These are phyloP conservation scores for Telmatochromis brichardi DNA, from an alignment of 2,113 vertebrate species.

Conservation along the genomic window DNA sequence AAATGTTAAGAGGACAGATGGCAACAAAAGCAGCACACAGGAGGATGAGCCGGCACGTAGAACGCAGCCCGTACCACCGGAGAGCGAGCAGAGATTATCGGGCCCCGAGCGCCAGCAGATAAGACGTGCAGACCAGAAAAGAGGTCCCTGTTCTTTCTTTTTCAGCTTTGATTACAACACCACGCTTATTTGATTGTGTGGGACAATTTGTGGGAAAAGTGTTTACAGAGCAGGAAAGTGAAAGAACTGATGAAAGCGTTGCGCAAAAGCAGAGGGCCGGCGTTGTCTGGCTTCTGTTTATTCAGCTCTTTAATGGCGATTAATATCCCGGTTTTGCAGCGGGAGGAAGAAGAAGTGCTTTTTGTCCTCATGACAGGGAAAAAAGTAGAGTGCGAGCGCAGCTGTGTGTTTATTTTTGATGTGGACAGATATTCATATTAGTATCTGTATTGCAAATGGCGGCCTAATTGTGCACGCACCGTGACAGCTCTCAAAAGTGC, in stretches of 20 bases:
- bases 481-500: not conserved
- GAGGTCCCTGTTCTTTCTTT: not conserved
- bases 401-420: not conserved
- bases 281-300: not conserved
- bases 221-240: conserved; percentile 21
- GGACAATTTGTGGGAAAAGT: conserved; percentile 1
- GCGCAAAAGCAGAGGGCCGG: not conserved
- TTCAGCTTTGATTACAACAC: not conserved
- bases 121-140: not conserved
- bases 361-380: not conserved
- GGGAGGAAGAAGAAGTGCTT: not conserved
- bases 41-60: not conserved
- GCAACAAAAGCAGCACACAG: conserved; percentile 11
- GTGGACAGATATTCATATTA: not conserved
- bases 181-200: conserved; percentile 8
- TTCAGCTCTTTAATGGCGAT: conserved; percentile 4
- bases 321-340: not conserved
- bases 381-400: not conserved
- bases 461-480: not conserved
- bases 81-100: not conserved
- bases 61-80: not conserved
- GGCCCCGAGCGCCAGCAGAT: not conserved
- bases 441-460: not conserved
- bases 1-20: conserved; percentile 60
- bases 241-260: not conserved